Evolutionary conservation across 2,113 vertebrate genomes (phyloP).

Genomic region (Leucoraja erinaceus): DNA sequence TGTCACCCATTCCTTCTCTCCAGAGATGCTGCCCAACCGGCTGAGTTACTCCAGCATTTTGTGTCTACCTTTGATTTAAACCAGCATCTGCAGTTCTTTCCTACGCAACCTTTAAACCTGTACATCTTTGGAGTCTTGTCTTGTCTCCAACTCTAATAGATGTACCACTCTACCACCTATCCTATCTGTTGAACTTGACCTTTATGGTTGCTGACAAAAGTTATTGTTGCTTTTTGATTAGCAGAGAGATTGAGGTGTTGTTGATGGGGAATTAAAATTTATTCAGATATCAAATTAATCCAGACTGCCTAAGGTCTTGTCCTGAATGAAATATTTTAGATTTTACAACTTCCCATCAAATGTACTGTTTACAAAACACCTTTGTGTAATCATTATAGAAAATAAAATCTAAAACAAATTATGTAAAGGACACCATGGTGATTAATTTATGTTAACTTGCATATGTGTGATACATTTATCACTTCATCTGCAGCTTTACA

Average conservation of each 20-base stretch:
- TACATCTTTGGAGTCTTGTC: too few relatives aligned
- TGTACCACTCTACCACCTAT: too few relatives aligned
- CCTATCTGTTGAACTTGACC: background rate
- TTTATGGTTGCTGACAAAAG: background rate
- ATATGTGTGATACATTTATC: constrained; percentile 30
- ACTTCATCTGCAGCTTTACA: constrained; percentile 24
- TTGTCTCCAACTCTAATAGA: too few relatives aligned
- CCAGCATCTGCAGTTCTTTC: too few relatives aligned
- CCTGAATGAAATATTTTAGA: background rate
- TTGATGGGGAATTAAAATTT: background rate
- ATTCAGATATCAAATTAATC: background rate
- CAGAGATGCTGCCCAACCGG: too few relatives aligned
- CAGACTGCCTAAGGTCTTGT: background rate
- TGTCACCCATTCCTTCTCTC: too few relatives aligned
- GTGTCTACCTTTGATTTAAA: too few relatives aligned
- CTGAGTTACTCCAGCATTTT: too few relatives aligned
- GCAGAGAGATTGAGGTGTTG: background rate
- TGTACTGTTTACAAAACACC: constrained; percentile 29
- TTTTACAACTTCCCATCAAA: background rate
- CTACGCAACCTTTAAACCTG: too few relatives aligned
- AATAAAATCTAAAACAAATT: constrained; percentile 34
- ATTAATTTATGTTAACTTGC: constrained; percentile 33
- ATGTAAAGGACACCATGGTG: constrained; percentile 36
- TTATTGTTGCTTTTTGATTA: constrained; percentile 17
- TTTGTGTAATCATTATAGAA: constrained; percentile 21